Evolutionary conservation across 2,113 vertebrate genomes (phyloP), one percentile per base, ranked within the genome.

Genomic region (Platysternon megacephalum): DNA sequence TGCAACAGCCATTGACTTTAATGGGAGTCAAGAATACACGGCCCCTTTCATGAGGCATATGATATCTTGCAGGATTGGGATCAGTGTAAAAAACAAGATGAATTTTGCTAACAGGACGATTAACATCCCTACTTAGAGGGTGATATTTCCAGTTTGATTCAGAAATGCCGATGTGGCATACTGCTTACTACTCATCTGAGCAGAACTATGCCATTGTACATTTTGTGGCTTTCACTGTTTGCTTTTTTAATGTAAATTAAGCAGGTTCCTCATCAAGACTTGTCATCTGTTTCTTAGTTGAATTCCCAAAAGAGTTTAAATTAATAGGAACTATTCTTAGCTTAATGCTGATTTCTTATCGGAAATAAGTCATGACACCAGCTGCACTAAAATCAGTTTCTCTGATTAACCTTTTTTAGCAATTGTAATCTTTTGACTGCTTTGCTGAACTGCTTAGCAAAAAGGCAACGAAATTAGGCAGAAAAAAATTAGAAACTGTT

Each of bases 291-390:
- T 85, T 52, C 83, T 56, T 88, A 85, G 39, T 8, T 93, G 68
- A 83, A 91, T 28, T 87, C 86, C 39, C 86, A 90, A 29, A 88
- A 58, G 84, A 91, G 42, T 84, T 32, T 26, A 88, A 90, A 95
- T 86, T 95, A 96, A 95, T 48, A 93, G 52, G 76, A 88, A 49
- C 14, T 49, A 21, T 35, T 93, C 95, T 96, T 95, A 91, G 44
- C 53, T 97, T 86, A 97, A 96, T 84, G 82, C 32, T 95, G 48
- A 94, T 93, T 94, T 95, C 91, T 93, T 94, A 90, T 93, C 55
- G 94, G 72, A 98, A 93, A 93, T 68, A 82, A 32, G 6, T 52
- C 84, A 84, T 74, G 91, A 94, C 68, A 89, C 35, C 24, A 87
- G 49, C 78, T 79, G 32, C 56, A 95, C 29, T 56, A 55, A 90